Evolutionary conservation across 2,888 invertebrate species (phyloP).

Genomic region (Silvanus unidentatus): DNA sequence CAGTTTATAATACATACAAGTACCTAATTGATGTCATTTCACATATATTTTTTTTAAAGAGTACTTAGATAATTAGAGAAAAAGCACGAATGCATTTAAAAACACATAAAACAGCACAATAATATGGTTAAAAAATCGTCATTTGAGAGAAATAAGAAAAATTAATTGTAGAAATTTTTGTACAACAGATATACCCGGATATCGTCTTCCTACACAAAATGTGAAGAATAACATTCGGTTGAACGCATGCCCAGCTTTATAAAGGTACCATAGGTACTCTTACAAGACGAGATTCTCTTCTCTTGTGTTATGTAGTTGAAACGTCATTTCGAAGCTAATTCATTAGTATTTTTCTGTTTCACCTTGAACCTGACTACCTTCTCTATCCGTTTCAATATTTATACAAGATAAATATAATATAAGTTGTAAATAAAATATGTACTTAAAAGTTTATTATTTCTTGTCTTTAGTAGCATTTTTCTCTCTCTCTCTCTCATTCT

Average conservation of each 20-base stretch:
- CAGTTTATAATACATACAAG: no score
- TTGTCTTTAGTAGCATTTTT: no score
- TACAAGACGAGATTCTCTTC: no score
- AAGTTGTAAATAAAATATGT: no score
- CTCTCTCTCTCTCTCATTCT: no score
- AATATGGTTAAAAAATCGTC: no score
- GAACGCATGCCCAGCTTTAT: slow-evolving; percentile 23
- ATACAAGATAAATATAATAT: slow-evolving; percentile 15
- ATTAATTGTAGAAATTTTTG: not conserved
- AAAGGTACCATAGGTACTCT: slow-evolving; percentile 18
- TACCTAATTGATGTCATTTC: no score
- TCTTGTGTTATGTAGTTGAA: slow-evolving; percentile 18
- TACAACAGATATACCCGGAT: slow-evolving; percentile 20
- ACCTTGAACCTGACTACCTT: slow-evolving; percentile 25
- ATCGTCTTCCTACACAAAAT: slow-evolving; percentile 19
- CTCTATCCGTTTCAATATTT: slow-evolving; percentile 16
- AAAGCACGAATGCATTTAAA: no score
- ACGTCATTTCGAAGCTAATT: slow-evolving; percentile 21
- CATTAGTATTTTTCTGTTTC: slow-evolving; percentile 23
- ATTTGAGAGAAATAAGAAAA: not conserved
- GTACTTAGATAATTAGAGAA: no score
- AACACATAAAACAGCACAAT: no score
- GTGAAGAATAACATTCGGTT: slow-evolving; percentile 7
- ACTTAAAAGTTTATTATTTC: no score
- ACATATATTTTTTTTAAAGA: no score